Evolutionary conservation across 2,113 vertebrate genomes (phyloP).

Genomic region (Penelope pileata): DNA sequence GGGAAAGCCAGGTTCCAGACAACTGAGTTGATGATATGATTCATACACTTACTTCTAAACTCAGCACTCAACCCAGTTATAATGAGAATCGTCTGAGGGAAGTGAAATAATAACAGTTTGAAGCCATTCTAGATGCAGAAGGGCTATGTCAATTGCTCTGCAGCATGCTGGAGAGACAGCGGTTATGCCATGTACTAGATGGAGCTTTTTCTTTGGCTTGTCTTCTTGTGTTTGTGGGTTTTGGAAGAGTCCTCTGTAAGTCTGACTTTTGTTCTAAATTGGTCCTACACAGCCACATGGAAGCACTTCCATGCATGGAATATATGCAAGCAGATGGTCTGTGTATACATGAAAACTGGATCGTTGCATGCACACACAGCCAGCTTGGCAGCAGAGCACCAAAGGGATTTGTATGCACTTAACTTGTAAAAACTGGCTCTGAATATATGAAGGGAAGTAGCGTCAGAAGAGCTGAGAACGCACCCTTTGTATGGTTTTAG

Average conservation of each 20-base stretch:
- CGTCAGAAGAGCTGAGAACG: neutral
- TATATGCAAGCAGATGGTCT: neutral
- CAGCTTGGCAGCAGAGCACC: neutral
- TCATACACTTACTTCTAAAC: slow-evolving; percentile 6
- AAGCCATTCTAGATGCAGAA: neutral
- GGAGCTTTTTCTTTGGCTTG: neutral
- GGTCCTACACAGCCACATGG: neutral
- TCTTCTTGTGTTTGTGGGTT: neutral
- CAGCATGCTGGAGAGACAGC: neutral
- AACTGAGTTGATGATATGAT: slow-evolving; percentile 2
- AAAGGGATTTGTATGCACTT: neutral
- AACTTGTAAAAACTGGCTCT: neutral
- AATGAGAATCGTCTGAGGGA: slow-evolving; percentile 42
- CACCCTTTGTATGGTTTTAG: neutral
- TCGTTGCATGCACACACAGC: neutral
- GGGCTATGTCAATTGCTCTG: neutral
- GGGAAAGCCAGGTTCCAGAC: slow-evolving; percentile 29
- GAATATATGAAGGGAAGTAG: neutral
- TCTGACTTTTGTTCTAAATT: neutral
- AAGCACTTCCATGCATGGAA: neutral
- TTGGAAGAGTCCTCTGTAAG: neutral
- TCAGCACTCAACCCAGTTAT: neutral
- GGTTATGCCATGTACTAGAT: neutral
- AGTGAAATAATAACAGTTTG: neutral
- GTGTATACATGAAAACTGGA: neutral